phyloP scores from a whole-genome alignment of 1,140 invertebrate species.

The Cyclargus thomasi region DNA sequence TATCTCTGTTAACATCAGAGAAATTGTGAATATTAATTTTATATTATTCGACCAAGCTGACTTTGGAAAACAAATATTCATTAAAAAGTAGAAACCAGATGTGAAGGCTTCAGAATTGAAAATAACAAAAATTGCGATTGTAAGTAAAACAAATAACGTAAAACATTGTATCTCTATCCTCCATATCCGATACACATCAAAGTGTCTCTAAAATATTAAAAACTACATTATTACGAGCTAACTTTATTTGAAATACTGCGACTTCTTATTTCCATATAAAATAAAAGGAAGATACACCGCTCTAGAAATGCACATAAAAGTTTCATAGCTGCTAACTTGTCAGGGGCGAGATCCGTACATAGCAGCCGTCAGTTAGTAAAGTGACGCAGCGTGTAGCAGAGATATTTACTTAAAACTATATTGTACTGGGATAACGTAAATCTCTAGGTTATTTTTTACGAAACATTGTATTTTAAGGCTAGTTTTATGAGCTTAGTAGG shows the following conservation, averaged over 20 bases:
- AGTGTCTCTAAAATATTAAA: no score
- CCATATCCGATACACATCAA: no score
- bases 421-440: slow-evolving; percentile 1
- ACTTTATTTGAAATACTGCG: neutral
- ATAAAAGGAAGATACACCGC: slow-evolving; percentile 7
- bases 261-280: slow-evolving; percentile 16
- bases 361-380: slow-evolving; percentile 3
- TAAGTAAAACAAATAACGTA: no score
- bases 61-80: neutral
- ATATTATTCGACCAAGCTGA: neutral
- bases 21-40: neutral
- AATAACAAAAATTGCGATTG: no score
- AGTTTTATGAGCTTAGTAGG: no score
- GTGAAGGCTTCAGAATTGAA: no score
- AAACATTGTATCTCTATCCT: no score
- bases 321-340: slow-evolving; percentile 19
- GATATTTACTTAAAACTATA: slow-evolving; percentile 16
- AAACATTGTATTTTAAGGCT: neutral
- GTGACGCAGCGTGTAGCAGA: slow-evolving; percentile 9
- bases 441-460: neutral
- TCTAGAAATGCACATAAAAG: slow-evolving; percentile 13
- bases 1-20: neutral
- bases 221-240: neutral
- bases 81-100: no score
- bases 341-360: slow-evolving; percentile 15